phyloP scores from a whole-genome alignment of 2,797 vertebrate genomes.

The Microctenopoma stevenorrisi region DNA sequence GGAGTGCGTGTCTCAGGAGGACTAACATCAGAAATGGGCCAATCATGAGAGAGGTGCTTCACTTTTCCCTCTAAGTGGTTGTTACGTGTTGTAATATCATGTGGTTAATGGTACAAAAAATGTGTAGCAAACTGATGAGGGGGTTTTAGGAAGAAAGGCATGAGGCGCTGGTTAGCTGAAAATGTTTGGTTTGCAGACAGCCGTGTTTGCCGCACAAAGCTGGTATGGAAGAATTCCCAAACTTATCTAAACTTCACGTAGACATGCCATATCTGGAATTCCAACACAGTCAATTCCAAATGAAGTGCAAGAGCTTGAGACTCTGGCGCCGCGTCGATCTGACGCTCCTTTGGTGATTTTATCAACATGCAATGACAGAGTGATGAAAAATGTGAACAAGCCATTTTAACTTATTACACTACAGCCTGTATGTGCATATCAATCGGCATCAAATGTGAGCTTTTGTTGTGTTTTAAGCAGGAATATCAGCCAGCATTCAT shows the following conservation, averaged over 20 bases:
- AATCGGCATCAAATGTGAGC: neutral
- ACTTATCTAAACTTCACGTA: neutral
- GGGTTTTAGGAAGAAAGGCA: neutral
- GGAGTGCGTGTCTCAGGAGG: constrained; percentile 50
- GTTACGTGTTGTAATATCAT: constrained; percentile 34
- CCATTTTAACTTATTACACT: no score
- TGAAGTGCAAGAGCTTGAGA: neutral
- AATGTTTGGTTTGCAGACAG: neutral
- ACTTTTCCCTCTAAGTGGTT: constrained; percentile 26
- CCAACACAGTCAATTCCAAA: neutral
- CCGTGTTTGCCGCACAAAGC: neutral
- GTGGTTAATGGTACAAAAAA: constrained; percentile 13
- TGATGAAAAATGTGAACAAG: neutral
- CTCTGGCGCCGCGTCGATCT: neutral
- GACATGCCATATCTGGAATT: neutral
- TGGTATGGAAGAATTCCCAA: neutral
- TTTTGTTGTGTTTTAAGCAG: neutral
- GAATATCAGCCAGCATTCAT: neutral
- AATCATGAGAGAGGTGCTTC: constrained; percentile 40
- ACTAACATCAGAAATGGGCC: constrained; percentile 51
- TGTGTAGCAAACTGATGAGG: neutral
- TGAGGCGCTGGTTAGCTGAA: neutral
- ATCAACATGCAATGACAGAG: neutral
- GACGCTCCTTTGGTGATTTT: neutral
- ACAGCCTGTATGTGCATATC: no score